Evolutionary conservation across 92 coral and sea anemone genomes (phyloP).

Genomic region (Epizoanthus stellaris): DNA sequence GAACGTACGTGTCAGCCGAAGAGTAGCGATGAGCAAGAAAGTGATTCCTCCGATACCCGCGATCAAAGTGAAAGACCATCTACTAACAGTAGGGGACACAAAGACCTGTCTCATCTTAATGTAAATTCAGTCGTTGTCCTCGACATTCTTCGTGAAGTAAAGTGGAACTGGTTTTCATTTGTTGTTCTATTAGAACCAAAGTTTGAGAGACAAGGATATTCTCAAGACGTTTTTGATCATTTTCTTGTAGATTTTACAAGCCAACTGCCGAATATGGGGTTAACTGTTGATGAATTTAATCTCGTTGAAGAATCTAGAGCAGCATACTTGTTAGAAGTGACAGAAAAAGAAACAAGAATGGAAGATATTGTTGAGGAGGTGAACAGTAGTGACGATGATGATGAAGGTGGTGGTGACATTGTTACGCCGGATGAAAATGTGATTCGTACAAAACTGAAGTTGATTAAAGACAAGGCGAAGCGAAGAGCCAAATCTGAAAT

Average conservation of each 20-base stretch:
- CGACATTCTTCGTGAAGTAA: constrained; percentile 45
- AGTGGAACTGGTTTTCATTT: constrained; percentile 60
- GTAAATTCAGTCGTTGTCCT: constrained; percentile 10
- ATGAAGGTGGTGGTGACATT: constrained; percentile 39
- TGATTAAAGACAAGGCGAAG: constrained; percentile 43
- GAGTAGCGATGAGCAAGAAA: no score
- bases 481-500: constrained; percentile 31
- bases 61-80: neutral
- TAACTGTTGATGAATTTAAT: constrained; percentile 40
- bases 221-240: constrained; percentile 31
- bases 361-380: constrained; percentile 41
- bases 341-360: constrained; percentile 40
- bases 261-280: constrained; percentile 47
- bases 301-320: constrained; percentile 59
- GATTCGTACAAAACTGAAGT: constrained; percentile 42
- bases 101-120: constrained; percentile 6
- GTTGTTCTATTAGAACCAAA: constrained; percentile 33
- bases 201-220: constrained; percentile 9
- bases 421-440: constrained; percentile 17
- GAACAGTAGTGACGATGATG: constrained; percentile 30
- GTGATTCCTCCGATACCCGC: no score
- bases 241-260: constrained; percentile 38
- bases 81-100: constrained; percentile 15
- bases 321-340: constrained; percentile 45
- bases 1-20: no score